Evolutionary conservation across 1,140 invertebrate species (phyloP).

Genomic region (Lucilia sericata): DNA sequence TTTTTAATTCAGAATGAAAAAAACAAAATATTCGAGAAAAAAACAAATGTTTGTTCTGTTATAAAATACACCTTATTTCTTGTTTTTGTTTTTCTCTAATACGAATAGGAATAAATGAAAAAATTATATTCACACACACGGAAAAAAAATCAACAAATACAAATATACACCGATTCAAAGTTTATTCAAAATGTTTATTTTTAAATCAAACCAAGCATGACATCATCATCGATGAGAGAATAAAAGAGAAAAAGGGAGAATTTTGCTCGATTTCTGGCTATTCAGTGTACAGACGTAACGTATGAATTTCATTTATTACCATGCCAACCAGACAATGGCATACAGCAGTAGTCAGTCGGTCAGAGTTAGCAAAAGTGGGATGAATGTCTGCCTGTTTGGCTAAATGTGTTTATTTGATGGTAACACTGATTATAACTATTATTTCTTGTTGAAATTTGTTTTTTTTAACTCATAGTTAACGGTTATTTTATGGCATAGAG

Average conservation of each 20-base stretch:
- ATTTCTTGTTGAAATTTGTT: background rate
- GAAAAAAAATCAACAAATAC: background rate
- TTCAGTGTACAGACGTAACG: background rate
- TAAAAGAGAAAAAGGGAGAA: too few relatives aligned
- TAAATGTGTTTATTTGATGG: conserved; percentile 4
- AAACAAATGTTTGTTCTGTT: conserved; percentile 1
- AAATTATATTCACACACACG: background rate
- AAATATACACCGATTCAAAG: conserved; percentile 9
- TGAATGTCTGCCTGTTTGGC: background rate
- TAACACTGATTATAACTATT: background rate
- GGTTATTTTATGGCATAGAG: background rate
- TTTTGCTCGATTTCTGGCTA: conserved; percentile 1
- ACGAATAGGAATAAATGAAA: background rate
- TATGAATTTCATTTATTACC: background rate
- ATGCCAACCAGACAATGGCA: background rate
- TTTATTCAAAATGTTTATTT: conserved; percentile 37
- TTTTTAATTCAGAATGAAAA: too few relatives aligned
- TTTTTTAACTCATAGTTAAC: background rate
- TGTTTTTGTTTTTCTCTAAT: background rate
- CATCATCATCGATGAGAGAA: conserved; percentile 34
- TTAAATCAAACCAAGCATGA: conserved; percentile 37
- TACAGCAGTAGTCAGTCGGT: background rate
- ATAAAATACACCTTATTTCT: background rate
- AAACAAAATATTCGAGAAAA: background rate
- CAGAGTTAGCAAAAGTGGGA: conserved; percentile 2